Evolutionary conservation across 2,797 vertebrate genomes (phyloP).

Genomic region (Peromyscus melanophrys): DNA sequence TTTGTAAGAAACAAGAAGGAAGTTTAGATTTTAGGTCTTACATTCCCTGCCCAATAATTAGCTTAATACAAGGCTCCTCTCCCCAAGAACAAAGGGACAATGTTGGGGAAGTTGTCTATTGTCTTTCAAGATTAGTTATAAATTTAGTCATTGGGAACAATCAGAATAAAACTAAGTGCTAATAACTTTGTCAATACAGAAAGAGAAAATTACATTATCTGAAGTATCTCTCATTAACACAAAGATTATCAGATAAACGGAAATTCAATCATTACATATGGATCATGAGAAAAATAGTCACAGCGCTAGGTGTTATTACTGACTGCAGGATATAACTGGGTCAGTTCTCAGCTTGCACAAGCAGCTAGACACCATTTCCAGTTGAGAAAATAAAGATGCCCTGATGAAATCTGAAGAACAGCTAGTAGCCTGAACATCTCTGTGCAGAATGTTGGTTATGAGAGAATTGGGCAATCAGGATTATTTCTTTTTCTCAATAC

Average conservation of each 20-base stretch:
- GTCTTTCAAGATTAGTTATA: constrained; percentile 29
- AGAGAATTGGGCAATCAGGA: not conserved
- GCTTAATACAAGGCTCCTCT: not conserved
- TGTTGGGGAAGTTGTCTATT: not conserved
- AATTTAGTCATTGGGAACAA: constrained; percentile 37
- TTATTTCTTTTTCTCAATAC: not conserved
- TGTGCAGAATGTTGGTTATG: not conserved
- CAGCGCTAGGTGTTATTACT: constrained; percentile 62
- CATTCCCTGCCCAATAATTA: not conserved
- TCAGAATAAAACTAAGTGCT: not conserved
- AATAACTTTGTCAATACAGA: constrained; percentile 15
- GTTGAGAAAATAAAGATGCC: constrained; percentile 72
- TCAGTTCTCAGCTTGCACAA: constrained; percentile 73
- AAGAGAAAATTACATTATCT: constrained; percentile 37
- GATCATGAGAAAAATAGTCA: constrained; percentile 62
- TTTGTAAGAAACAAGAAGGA: not conserved
- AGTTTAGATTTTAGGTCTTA: not conserved
- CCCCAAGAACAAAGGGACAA: not conserved
- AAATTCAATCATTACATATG: constrained; percentile 58
- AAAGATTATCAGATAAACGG: constrained; percentile 64
- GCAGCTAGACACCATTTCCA: constrained; percentile 46
- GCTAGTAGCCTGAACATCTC: not conserved
- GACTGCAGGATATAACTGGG: constrained; percentile 63
- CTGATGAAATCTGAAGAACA: constrained; percentile 57
- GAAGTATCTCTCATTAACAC: constrained; percentile 59